Conservation (phyloP, 2,797 vertebrate species). For the Mormyrus proboscirostris region DNA sequence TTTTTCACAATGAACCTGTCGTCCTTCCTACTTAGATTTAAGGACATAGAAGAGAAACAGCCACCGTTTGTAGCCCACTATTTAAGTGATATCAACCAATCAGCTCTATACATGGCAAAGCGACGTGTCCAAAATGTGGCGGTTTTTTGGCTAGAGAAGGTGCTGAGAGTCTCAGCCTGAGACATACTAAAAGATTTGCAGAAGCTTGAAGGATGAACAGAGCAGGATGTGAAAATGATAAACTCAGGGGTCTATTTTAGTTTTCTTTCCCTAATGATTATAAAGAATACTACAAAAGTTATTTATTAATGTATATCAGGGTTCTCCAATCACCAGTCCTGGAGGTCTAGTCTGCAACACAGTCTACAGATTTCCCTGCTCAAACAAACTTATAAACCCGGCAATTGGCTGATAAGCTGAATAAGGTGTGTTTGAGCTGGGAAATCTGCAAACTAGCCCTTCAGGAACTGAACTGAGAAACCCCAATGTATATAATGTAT, state of each 20-base stretch:
- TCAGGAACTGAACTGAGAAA: neutral
- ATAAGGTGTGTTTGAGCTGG: neutral
- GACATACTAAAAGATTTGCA: neutral
- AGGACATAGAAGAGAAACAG: neutral
- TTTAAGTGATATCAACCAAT: neutral
- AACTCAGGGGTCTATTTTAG: neutral
- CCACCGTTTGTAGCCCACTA: neutral
- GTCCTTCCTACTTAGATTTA: neutral
- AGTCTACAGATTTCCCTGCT: neutral
- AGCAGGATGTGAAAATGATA: neutral
- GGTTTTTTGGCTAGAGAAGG: neutral
- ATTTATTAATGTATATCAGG: neutral
- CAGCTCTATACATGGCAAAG: neutral
- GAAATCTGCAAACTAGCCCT: neutral
- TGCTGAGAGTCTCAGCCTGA: neutral
- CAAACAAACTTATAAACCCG: neutral
- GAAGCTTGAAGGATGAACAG: neutral
- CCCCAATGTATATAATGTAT: neutral
- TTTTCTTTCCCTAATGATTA: neutral
- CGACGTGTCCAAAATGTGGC: neutral
- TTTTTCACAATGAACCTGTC: neutral
- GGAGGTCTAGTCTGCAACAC: neutral
- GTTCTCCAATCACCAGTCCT: neutral
- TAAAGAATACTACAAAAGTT: neutral
- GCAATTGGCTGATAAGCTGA: neutral